A percentile compares a stretch with the other conserved stretches of the same genome.
These are phyloP conservation scores for Eueides isabella DNA, from an alignment of 1,140 invertebrate species.

Conservation along the genomic window DNA sequence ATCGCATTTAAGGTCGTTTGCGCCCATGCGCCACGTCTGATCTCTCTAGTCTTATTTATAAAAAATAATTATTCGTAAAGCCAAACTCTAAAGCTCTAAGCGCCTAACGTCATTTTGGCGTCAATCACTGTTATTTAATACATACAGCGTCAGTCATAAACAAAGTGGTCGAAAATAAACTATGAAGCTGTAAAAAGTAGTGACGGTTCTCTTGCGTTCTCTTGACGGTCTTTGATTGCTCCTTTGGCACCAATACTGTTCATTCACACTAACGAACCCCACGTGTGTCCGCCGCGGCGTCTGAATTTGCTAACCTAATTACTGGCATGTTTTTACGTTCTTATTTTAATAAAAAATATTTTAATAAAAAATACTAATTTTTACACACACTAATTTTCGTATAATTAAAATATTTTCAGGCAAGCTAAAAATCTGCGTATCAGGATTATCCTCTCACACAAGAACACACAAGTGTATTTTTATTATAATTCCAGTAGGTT, in stretches of 20 bases:
- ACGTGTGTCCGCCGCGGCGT: conserved; percentile 32
- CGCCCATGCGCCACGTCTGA: too few relatives aligned
- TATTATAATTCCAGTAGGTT: too few relatives aligned
- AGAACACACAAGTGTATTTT: too few relatives aligned
- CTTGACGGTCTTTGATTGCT: conserved; percentile 30
- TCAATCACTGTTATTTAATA: conserved; percentile 29
- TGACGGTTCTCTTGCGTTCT: conserved; percentile 23
- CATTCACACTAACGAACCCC: conserved; percentile 35
- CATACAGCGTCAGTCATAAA: conserved; percentile 21
- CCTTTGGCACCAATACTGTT: conserved; percentile 41
- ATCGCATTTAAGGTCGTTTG: too few relatives aligned
- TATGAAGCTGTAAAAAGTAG: conserved; percentile 22
- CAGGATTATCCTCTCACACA: too few relatives aligned
- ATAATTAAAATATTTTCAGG: too few relatives aligned
- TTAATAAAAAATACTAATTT: too few relatives aligned
- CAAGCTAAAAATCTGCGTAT: too few relatives aligned
- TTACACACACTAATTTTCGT: too few relatives aligned
- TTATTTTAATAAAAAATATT: conserved; percentile 6
- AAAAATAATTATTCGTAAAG: not conserved
- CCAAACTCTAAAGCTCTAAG: not conserved
- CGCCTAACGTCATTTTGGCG: not conserved
- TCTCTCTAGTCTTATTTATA: not conserved
- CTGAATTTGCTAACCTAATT: conserved; percentile 38
- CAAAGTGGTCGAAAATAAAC: conserved; percentile 20
- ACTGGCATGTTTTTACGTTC: conserved; percentile 15